phyloP scores from a whole-genome alignment of 2,797 vertebrate species.

The Protonibea diacanthus region DNA sequence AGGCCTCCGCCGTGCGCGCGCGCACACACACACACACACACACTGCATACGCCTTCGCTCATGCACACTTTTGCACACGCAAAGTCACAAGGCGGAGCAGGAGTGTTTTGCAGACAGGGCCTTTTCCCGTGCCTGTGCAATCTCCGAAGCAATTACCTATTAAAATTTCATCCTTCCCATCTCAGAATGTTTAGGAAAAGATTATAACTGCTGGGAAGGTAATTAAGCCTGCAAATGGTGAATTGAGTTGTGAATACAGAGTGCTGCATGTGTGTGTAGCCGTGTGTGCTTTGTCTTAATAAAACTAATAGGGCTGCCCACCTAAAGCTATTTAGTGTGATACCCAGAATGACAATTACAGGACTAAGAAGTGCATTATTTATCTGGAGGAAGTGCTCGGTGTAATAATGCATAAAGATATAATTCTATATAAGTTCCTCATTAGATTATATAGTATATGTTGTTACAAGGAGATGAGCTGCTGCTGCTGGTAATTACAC shows the following conservation, averaged over 20 bases:
- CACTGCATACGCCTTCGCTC: not conserved
- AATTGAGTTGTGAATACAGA: conserved; percentile 69
- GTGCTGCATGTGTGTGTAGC: conserved; percentile 17
- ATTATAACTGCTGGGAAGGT: conserved; percentile 77
- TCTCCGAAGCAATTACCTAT: conserved; percentile 77
- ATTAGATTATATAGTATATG: conserved; percentile 37
- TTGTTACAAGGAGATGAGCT: conserved; percentile 30
- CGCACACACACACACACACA: not conserved
- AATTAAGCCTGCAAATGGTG: conserved; percentile 73
- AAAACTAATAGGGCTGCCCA: conserved; percentile 56
- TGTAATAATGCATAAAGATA: conserved; percentile 19
- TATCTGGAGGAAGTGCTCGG: conserved; percentile 23
- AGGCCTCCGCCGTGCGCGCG: conserved; percentile 36
- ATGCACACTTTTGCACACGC: conserved; percentile 8
- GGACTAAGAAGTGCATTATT: conserved; percentile 28
- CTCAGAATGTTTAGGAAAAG: conserved; percentile 77
- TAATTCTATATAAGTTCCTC: conserved; percentile 12
- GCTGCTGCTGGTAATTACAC: conserved; percentile 16
- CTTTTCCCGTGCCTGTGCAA: conserved; percentile 67
- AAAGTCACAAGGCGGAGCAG: conserved; percentile 35
- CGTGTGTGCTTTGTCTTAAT: conserved; percentile 50
- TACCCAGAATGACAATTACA: conserved; percentile 55
- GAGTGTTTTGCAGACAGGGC: conserved; percentile 67
- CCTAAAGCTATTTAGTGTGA: conserved; percentile 55
- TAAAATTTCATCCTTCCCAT: conserved; percentile 74